Evolutionary conservation across 2,888 invertebrate genomes (phyloP).

Genomic region (Drosophila algonquin): DNA sequence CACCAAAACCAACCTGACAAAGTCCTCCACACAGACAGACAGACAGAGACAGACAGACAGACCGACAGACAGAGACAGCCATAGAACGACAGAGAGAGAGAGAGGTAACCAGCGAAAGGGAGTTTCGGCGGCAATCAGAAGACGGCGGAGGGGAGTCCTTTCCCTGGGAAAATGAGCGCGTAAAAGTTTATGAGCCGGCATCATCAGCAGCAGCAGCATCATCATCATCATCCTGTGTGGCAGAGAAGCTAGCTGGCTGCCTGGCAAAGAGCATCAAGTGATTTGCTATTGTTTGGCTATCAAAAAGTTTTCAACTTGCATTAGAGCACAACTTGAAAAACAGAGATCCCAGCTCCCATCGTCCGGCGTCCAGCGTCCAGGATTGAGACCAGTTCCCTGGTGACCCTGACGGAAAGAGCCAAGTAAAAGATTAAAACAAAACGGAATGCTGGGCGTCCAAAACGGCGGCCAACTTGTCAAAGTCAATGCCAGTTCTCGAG

Average conservation of each 20-base stretch:
- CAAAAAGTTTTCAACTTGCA: constrained; percentile 74
- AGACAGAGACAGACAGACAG: not conserved
- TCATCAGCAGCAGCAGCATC: constrained; percentile 16
- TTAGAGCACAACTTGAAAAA: constrained; percentile 58
- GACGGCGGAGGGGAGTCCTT: constrained; percentile 36
- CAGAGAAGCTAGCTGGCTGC: constrained; percentile 27
- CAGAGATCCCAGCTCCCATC: constrained; percentile 6
- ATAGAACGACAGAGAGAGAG: not conserved
- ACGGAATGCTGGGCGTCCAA: constrained; percentile 56
- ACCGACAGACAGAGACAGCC: not conserved
- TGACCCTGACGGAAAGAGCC: constrained; percentile 43
- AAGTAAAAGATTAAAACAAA: constrained; percentile 71
- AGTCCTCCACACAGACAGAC: constrained; percentile 27
- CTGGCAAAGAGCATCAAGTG: constrained; percentile 59
- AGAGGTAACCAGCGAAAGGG: constrained; percentile 25
- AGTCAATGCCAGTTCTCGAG: constrained; percentile 54
- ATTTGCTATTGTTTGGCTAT: constrained; percentile 68
- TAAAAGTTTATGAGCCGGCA: constrained; percentile 72
- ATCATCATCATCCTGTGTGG: constrained; percentile 49
- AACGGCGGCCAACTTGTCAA: constrained; percentile 71
- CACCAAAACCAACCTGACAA: constrained; percentile 62
- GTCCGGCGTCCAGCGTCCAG: not conserved
- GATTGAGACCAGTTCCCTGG: constrained; percentile 60
- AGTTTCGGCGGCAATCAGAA: constrained; percentile 20
- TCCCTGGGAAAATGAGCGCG: constrained; percentile 60